These are phyloP conservation scores for Candoia aspera DNA, from an alignment of 2,113 vertebrate species.

Conservation along the genomic window DNA sequence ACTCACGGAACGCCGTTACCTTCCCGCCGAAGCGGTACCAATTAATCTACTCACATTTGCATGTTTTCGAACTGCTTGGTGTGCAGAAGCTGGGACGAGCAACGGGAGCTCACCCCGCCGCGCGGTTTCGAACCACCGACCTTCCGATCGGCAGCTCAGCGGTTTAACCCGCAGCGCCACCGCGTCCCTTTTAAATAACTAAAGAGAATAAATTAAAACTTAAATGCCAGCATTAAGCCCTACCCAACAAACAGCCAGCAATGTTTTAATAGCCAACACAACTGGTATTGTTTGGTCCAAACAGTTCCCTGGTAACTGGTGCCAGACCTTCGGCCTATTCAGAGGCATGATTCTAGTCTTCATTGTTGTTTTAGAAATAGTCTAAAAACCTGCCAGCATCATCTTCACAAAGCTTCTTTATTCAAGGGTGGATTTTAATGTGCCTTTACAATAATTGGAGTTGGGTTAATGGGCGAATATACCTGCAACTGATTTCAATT, in stretches of 20 bases:
- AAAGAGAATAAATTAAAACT: neutral
- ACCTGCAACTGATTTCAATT: conserved; percentile 35
- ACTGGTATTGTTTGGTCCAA: neutral
- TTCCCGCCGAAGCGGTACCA: no score
- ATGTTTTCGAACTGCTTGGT: no score
- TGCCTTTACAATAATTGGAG: conserved; percentile 12
- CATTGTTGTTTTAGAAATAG: neutral
- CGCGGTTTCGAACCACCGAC: no score
- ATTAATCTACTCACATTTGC: no score
- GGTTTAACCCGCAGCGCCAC: no score
- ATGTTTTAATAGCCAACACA: conserved; percentile 2
- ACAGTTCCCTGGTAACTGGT: neutral
- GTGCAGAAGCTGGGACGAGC: no score
- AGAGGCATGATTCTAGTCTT: neutral
- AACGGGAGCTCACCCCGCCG: no score
- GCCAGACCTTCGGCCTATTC: neutral
- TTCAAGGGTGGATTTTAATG: neutral
- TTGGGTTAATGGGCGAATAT: conserved; percentile 10
- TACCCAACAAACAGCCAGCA: neutral
- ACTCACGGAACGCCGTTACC: no score
- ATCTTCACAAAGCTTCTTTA: neutral
- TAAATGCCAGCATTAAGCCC: conserved; percentile 1
- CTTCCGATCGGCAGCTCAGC: no score
- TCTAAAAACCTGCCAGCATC: neutral
- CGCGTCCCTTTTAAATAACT: no score